phyloP scores from a whole-genome alignment of 2,888 invertebrate genomes.

The Nomada fucata region DNA sequence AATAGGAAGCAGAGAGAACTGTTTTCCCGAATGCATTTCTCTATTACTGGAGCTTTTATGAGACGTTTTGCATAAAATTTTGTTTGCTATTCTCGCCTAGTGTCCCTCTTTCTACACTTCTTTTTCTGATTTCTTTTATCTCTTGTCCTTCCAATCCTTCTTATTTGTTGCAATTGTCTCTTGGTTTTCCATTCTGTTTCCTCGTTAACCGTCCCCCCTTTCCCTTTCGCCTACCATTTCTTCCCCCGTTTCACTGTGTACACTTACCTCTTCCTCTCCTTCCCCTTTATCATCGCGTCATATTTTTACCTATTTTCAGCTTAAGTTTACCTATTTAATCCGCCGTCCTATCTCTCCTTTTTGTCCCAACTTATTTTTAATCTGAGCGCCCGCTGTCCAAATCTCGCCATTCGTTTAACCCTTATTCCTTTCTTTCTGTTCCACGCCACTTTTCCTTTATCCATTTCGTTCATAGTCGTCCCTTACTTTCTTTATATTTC shows the following conservation, averaged over 20 bases:
- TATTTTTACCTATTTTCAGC: neutral
- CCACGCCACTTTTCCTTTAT: neutral
- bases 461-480: neutral
- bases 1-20: conserved; percentile 1
- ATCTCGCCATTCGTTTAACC: neutral
- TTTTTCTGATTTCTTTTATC: neutral
- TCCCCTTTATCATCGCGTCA: neutral
- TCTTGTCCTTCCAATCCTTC: too few relatives aligned
- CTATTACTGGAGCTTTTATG: conserved; percentile 8
- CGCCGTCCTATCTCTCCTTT: neutral
- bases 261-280: neutral
- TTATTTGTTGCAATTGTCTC: too few relatives aligned
- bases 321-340: too few relatives aligned
- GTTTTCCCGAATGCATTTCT: conserved; percentile 10
- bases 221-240: too few relatives aligned
- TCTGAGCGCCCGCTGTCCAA: neutral
- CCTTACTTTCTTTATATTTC: neutral
- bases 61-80: conserved; percentile 4
- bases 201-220: neutral
- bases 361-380: neutral
- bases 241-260: too few relatives aligned
- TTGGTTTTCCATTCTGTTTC: neutral
- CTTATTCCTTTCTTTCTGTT: neutral
- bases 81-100: neutral
- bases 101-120: neutral